Evolutionary conservation across 2,888 invertebrate genomes (phyloP).

Genomic region (Heliconius charithonia): DNA sequence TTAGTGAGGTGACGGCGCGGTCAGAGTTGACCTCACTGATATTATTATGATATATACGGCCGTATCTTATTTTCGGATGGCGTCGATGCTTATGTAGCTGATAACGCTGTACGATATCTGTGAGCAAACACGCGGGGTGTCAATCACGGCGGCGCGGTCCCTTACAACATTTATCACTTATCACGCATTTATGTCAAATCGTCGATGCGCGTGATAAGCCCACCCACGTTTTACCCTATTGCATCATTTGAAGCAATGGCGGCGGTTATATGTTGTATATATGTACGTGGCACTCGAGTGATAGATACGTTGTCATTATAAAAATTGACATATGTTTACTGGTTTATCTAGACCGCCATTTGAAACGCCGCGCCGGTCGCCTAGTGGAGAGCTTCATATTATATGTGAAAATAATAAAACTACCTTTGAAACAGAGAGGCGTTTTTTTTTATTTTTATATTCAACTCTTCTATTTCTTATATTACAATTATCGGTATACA

Average conservation of each 20-base stretch:
- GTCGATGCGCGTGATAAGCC: constrained; percentile 80
- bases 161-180: constrained; percentile 81
- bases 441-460: no score
- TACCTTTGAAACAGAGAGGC: background rate
- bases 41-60: constrained; percentile 39
- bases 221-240: constrained; percentile 75
- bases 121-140: constrained; percentile 76
- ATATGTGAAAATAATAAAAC: background rate
- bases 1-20: constrained; percentile 72
- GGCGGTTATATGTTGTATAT: constrained; percentile 52
- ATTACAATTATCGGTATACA: no score
- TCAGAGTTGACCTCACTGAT: constrained; percentile 48
- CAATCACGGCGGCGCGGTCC: constrained; percentile 80
- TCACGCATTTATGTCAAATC: constrained; percentile 83
- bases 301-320: constrained; percentile 56
- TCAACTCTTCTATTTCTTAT: no score
- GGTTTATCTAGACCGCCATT: constrained; percentile 48
- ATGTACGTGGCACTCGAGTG: constrained; percentile 51
- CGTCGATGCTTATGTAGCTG: constrained; percentile 61
- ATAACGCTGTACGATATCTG: constrained; percentile 76
- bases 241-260: constrained; percentile 71
- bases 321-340: constrained; percentile 59
- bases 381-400: constrained; percentile 27
- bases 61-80: constrained; percentile 45
- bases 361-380: constrained; percentile 34